These are phyloP conservation scores for Seriola dumerili DNA, from an alignment of 2,113 vertebrate species.

Conservation along the genomic window DNA sequence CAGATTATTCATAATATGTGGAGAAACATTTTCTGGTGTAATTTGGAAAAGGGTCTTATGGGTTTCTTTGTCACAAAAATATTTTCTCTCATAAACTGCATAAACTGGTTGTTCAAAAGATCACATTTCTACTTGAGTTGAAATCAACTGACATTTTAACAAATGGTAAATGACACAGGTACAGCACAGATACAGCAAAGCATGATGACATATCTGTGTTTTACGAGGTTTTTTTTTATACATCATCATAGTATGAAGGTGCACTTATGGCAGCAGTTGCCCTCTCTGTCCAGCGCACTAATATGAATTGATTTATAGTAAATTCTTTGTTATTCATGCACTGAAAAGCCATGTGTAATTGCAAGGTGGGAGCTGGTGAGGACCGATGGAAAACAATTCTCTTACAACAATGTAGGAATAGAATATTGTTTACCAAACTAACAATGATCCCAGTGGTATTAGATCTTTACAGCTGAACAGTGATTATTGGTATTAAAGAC, in stretches of 20 bases:
- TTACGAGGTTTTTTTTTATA: not conserved
- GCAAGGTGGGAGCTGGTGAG: not conserved
- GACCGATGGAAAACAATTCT: constrained; percentile 2
- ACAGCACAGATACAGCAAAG: not conserved
- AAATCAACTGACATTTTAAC: not conserved
- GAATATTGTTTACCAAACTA: not conserved
- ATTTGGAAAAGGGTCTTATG: not conserved
- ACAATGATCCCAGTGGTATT: not conserved
- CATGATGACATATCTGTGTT: not conserved
- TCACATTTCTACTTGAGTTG: not conserved
- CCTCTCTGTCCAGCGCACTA: constrained; percentile 10
- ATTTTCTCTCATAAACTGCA: too few species aligned
- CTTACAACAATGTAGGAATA: not conserved
- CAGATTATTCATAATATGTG: constrained; percentile 19
- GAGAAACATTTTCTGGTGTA: not conserved
- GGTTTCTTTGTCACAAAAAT: not conserved
- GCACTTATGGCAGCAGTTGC: not conserved
- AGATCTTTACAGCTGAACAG: not conserved
- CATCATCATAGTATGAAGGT: not conserved
- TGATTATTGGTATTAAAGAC: constrained; percentile 28
- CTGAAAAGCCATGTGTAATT: not conserved
- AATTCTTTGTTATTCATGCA: constrained; percentile 10
- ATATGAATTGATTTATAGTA: constrained; percentile 34
- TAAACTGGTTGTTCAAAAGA: not conserved
- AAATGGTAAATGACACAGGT: not conserved